phyloP scores from a whole-genome alignment of 2,797 vertebrate species.

The Melanotaenia trifasciata region DNA sequence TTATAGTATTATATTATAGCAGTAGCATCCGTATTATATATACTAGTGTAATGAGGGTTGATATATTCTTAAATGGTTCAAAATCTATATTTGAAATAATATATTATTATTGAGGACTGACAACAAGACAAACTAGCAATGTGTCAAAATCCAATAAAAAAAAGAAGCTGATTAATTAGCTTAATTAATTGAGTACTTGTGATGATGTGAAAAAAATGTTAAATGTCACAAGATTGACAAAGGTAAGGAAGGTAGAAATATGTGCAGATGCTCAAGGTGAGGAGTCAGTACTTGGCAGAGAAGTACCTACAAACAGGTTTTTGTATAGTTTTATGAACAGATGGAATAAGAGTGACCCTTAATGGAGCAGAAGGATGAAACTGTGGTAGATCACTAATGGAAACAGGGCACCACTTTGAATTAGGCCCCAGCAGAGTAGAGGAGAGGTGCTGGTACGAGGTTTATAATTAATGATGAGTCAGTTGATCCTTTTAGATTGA shows the following conservation, averaged over 20 bases:
- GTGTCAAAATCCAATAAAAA: not conserved
- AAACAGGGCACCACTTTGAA: not conserved
- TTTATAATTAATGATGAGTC: not conserved
- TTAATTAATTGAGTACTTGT: not conserved
- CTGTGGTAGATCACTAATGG: not conserved
- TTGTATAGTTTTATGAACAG: not conserved
- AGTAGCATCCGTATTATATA: not conserved
- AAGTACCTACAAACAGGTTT: not conserved
- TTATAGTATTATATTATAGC: too few relatives aligned
- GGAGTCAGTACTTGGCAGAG: not conserved
- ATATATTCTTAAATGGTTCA: not conserved
- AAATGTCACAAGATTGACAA: not conserved
- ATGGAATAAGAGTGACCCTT: not conserved
- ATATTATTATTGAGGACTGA: not conserved
- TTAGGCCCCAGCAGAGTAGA: not conserved
- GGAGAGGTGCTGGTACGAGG: not conserved
- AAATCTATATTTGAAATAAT: not conserved
- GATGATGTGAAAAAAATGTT: too few relatives aligned
- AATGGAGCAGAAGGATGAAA: not conserved
- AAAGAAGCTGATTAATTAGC: not conserved
- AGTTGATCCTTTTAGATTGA: conserved; percentile 1
- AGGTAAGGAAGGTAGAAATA: not conserved
- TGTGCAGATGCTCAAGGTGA: not conserved
- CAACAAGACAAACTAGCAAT: not conserved
- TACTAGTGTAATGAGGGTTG: not conserved